These are phyloP conservation scores for Rhegmatorhina hoffmannsi DNA, from an alignment of 2,113 vertebrate species.

Conservation along the genomic window DNA sequence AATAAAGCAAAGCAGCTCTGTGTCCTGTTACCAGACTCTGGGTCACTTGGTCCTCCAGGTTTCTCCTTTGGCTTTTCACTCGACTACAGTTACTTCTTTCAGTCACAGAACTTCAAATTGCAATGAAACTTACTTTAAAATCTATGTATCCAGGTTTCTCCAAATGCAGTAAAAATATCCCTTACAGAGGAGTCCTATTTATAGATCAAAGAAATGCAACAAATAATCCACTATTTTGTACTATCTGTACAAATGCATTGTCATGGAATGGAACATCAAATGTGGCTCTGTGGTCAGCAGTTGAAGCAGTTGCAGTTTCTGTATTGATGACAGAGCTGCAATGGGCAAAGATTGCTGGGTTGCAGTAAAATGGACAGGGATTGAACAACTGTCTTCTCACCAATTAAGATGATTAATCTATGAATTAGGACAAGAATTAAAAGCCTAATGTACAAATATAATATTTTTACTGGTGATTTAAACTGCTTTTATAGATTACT, in stretches of 20 bases:
- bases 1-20: not conserved
- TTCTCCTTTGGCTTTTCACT: not conserved
- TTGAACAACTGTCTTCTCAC: not conserved
- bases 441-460: not conserved
- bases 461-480: not conserved
- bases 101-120: not conserved
- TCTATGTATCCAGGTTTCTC: not conserved
- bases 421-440: not conserved
- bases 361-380: not conserved
- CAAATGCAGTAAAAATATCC: not conserved
- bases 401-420: constrained; percentile 8
- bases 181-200: not conserved
- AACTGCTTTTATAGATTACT: not conserved
- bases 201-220: not conserved
- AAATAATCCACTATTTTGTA: not conserved
- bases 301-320: not conserved
- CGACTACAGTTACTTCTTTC: not conserved
- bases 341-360: not conserved
- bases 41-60: not conserved
- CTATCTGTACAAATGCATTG: not conserved
- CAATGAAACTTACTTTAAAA: not conserved
- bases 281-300: not conserved
- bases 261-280: not conserved
- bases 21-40: not conserved
- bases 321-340: not conserved